phyloP scores from a whole-genome alignment of 2,888 invertebrate species.

The Phaedon cochleariae region DNA sequence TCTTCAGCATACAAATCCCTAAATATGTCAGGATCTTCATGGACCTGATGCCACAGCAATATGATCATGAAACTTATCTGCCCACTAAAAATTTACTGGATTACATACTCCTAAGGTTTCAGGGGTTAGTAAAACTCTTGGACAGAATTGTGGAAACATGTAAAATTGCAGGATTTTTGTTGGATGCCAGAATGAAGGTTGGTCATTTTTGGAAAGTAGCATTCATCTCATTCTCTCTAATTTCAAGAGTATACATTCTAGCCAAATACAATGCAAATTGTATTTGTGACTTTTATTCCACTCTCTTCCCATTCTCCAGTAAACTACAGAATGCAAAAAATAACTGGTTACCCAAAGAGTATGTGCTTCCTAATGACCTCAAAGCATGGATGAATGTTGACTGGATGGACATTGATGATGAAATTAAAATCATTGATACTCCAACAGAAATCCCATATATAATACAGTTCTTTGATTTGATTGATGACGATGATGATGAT shows the following conservation, averaged over 20 bases:
- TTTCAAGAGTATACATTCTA: constrained; percentile 62
- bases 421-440: constrained; percentile 43
- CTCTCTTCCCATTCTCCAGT: constrained; percentile 54
- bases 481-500: constrained; percentile 48
- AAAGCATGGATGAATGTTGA: constrained; percentile 59
- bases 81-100: constrained; percentile 63
- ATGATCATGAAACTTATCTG: constrained; percentile 47
- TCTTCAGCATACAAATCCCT: constrained; percentile 56
- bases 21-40: constrained; percentile 49
- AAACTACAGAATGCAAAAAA: constrained; percentile 54
- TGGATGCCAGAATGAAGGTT: constrained; percentile 56
- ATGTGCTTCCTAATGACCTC: constrained; percentile 59
- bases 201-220: constrained; percentile 64
- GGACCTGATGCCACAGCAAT: constrained; percentile 39
- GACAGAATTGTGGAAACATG: constrained; percentile 58
- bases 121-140: constrained; percentile 63
- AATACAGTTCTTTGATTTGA: constrained; percentile 44
- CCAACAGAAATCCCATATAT: constrained; percentile 35
- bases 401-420: constrained; percentile 56
- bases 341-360: constrained; percentile 59
- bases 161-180: constrained; percentile 54
- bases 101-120: constrained; percentile 62
- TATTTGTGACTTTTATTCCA: constrained; percentile 60
- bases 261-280: constrained; percentile 56
- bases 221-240: constrained; percentile 57